phyloP scores from a whole-genome alignment of 2,888 invertebrate genomes.

The Caenorhabditis sp. region DNA sequence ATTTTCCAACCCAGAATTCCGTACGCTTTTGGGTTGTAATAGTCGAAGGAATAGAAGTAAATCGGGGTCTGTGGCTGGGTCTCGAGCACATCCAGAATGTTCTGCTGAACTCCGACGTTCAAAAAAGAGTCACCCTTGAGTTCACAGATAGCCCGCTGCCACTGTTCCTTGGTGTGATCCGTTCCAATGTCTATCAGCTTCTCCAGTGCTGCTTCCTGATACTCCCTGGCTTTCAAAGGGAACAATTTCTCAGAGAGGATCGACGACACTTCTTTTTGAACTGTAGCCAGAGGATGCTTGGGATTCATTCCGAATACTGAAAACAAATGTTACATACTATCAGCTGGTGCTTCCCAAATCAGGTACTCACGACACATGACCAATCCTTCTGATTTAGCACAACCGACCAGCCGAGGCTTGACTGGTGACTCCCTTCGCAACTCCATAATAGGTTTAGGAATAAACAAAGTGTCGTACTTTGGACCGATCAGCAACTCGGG shows the following conservation, averaged over 20 bases:
- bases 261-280: slow-evolving; percentile 31
- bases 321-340: background rate
- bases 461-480: slow-evolving; percentile 51
- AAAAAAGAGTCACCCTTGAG: slow-evolving; percentile 58
- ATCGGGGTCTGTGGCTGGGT: slow-evolving; percentile 63
- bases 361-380: slow-evolving; percentile 34
- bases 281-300: slow-evolving; percentile 32
- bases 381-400: slow-evolving; percentile 65
- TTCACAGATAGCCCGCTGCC: slow-evolving; percentile 52
- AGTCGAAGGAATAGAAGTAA: slow-evolving; percentile 76
- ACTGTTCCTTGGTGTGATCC: slow-evolving; percentile 58
- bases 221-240: slow-evolving; percentile 40
- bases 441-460: slow-evolving; percentile 54
- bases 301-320: slow-evolving; percentile 39
- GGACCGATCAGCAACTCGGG: slow-evolving; percentile 56
- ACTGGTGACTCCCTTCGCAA: slow-evolving; percentile 64
- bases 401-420: slow-evolving; percentile 67
- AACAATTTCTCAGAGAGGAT: slow-evolving; percentile 39
- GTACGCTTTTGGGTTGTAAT: slow-evolving; percentile 71
- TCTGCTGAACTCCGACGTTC: slow-evolving; percentile 57
- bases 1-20: slow-evolving; percentile 74
- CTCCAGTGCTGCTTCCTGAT: slow-evolving; percentile 42
- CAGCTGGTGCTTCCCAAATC: background rate
- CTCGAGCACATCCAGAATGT: slow-evolving; percentile 58
- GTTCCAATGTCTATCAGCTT: slow-evolving; percentile 53